These are phyloP conservation scores for Zelostemma sp. DNA, from an alignment of 1,140 invertebrate species.

Conservation along the genomic window DNA sequence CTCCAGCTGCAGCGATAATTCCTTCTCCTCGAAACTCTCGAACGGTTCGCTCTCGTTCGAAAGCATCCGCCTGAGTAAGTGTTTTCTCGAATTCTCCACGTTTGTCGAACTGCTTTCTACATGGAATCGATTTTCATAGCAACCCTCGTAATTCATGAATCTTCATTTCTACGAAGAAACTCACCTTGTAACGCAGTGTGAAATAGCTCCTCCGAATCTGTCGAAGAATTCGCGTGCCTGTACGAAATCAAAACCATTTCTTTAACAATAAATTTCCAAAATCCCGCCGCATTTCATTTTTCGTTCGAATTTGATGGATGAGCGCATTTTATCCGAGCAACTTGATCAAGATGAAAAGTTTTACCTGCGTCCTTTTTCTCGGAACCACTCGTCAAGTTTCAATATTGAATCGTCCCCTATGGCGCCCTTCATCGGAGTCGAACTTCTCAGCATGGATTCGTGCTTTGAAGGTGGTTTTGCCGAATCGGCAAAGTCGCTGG, in stretches of 20 bases:
- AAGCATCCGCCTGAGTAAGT: slow-evolving; percentile 39
- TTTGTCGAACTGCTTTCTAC: background rate
- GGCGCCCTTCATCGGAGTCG: slow-evolving; percentile 49
- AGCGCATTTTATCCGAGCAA: too few relatives aligned
- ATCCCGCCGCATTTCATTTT: too few relatives aligned
- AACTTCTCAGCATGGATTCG: slow-evolving; percentile 44
- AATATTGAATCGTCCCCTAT: slow-evolving; percentile 41
- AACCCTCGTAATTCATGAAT: too few relatives aligned
- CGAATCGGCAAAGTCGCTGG: slow-evolving; percentile 41
- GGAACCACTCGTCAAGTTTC: slow-evolving; percentile 40
- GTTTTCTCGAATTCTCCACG: slow-evolving; percentile 2
- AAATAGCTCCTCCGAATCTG: too few relatives aligned
- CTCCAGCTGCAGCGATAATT: slow-evolving; percentile 46
- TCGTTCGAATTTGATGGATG: too few relatives aligned
- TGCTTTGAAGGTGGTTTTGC: slow-evolving; percentile 40
- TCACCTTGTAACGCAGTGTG: too few relatives aligned
- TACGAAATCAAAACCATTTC: too few relatives aligned
- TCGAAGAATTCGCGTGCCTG: too few relatives aligned
- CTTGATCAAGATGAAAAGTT: slow-evolving; percentile 15
- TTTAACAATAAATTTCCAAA: too few relatives aligned
- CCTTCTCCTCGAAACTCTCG: slow-evolving; percentile 57
- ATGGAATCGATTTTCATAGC: background rate
- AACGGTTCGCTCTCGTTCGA: slow-evolving; percentile 59
- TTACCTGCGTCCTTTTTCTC: slow-evolving; percentile 28
- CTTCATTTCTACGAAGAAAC: too few relatives aligned